Conservation (phyloP, 2,888 invertebrate species). For the Minunthozetes semirufus region DNA sequence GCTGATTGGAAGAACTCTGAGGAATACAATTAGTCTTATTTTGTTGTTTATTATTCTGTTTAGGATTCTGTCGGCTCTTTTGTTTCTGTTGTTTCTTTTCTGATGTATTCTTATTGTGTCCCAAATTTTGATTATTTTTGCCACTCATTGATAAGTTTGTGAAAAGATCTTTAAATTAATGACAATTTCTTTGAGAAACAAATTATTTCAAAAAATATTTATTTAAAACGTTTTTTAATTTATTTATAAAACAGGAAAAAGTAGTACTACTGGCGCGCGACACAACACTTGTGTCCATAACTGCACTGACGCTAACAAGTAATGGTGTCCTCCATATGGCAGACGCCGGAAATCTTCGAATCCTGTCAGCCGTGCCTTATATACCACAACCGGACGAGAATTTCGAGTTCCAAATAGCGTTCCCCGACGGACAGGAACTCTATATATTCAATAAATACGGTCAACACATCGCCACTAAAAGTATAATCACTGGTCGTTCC, state of each 20-base stretch:
- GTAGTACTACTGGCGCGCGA: conserved; percentile 63
- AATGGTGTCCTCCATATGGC: conserved; percentile 91
- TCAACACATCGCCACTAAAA: conserved; percentile 89
- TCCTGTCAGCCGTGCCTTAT: conserved; percentile 44
- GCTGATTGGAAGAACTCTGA: neutral
- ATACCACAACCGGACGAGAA: conserved; percentile 68
- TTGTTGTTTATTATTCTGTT: neutral
- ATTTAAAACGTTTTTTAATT: neutral
- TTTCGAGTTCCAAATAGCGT: conserved; percentile 85
- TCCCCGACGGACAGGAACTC: conserved; percentile 71
- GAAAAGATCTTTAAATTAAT: no score
- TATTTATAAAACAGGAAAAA: conserved; percentile 4
- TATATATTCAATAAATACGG: conserved; percentile 87
- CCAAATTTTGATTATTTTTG: no score
- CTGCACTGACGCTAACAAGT: conserved; percentile 83
- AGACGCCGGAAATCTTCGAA: conserved; percentile 65
- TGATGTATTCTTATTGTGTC: no score
- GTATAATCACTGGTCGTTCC: conserved; percentile 68
- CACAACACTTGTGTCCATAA: conserved; percentile 87
- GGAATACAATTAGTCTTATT: neutral
- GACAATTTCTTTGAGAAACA: no score
- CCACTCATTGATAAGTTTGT: no score
- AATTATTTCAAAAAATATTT: no score
- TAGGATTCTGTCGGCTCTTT: neutral
- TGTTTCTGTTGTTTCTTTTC: no score